A percentile compares a stretch with the other conserved stretches of the same genome.
phyloP scores from a whole-genome alignment of 1,140 invertebrate species.

The Cephus cinctus region DNA sequence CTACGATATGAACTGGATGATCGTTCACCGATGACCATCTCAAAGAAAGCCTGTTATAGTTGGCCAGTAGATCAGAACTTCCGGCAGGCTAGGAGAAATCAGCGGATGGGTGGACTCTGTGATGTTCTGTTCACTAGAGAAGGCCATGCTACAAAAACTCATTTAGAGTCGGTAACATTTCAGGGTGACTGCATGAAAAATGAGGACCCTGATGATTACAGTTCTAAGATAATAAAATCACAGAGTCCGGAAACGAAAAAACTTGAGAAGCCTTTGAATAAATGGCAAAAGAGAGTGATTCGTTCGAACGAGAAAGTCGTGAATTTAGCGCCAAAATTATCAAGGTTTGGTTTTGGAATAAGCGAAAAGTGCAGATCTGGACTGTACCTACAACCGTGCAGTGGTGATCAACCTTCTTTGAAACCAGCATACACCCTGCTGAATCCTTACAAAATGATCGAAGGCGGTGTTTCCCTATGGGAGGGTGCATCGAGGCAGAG shows the following conservation, averaged over 20 bases:
- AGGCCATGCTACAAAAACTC: no score
- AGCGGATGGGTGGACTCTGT: conserved; percentile 19
- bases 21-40: conserved; percentile 3
- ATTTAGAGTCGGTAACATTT: no score
- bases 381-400: conserved; percentile 40
- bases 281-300: no score
- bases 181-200: no score
- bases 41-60: conserved; percentile 7
- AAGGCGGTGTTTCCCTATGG: conserved; percentile 43
- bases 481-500: conserved; percentile 21
- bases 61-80: conserved; percentile 11
- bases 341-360: conserved; percentile 53
- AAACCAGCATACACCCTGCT: conserved; percentile 6
- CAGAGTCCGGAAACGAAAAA: no score
- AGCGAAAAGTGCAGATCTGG: conserved; percentile 52
- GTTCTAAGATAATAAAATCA: no score
- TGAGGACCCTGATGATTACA: no score
- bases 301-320: background rate
- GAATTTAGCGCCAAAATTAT: conserved; percentile 24
- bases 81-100: background rate
- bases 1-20: conserved; percentile 16
- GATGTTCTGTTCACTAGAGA: conserved; percentile 31
- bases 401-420: conserved; percentile 23
- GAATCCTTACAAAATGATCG: conserved; percentile 32
- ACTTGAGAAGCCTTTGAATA: no score